A percentile compares a stretch with the other conserved stretches of the same genome.
Evolutionary conservation across 1,140 invertebrate species (phyloP).

Genomic region (Drosophila pseudoananassae): DNA sequence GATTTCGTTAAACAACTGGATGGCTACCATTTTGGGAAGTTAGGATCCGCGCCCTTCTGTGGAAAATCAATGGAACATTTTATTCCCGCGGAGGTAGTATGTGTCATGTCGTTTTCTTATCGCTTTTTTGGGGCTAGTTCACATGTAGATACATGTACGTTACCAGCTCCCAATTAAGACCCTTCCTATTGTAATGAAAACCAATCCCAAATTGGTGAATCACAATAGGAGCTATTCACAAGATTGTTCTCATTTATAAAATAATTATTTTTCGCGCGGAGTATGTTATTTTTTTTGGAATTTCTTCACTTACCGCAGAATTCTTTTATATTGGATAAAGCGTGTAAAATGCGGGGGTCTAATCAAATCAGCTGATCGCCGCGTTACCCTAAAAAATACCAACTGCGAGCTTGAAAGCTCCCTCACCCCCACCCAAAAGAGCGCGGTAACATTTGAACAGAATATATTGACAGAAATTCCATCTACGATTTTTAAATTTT

Average conservation of each 20-base stretch:
- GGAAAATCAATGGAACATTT: constrained; percentile 71
- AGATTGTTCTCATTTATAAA: too few species aligned
- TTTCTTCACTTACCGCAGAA: not conserved
- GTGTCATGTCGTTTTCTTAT: constrained; percentile 65
- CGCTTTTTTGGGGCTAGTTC: constrained; percentile 17
- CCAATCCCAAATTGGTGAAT: not conserved
- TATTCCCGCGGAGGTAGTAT: constrained; percentile 30
- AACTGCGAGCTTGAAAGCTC: not conserved
- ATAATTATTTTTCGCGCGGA: too few species aligned
- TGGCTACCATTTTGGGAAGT: constrained; percentile 67
- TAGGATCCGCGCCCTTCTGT: constrained; percentile 19
- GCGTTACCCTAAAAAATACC: constrained; percentile 30
- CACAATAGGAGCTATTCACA: not conserved
- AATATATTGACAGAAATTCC: not conserved
- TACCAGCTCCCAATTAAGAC: not conserved
- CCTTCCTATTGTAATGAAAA: not conserved
- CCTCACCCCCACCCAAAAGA: not conserved
- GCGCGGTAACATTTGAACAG: not conserved
- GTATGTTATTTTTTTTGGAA: not conserved
- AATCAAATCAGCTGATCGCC: constrained; percentile 14
- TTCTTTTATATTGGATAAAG: constrained; percentile 4
- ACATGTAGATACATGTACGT: constrained; percentile 3
- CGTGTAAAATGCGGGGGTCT: not conserved
- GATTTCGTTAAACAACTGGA: constrained; percentile 80
- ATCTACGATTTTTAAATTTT: too few species aligned